Conservation (phyloP, 1,140 invertebrate genomes). For the Teleopsis dalmanni region DNA sequence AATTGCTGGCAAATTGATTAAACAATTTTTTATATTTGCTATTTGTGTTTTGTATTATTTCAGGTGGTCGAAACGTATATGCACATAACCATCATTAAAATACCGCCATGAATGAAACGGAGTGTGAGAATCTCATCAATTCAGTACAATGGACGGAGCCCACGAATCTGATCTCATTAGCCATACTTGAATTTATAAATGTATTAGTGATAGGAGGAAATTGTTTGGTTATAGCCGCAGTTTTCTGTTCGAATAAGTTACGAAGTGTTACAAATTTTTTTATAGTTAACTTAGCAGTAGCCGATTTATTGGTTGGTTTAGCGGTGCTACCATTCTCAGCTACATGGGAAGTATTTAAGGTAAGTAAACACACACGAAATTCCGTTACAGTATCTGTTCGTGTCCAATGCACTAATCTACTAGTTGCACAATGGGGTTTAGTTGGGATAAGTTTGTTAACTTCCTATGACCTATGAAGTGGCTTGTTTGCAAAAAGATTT, state of each 20-base stretch:
- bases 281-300: slow-evolving; percentile 86
- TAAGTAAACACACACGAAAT: no score
- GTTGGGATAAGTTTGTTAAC: no score
- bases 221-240: slow-evolving; percentile 83
- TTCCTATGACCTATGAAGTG: no score
- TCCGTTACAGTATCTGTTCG: no score
- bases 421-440: no score
- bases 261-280: slow-evolving; percentile 91
- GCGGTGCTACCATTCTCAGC: slow-evolving; percentile 87
- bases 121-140: slow-evolving; percentile 65
- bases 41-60: slow-evolving; percentile 9
- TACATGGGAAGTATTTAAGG: slow-evolving; percentile 82
- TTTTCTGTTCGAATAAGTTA: slow-evolving; percentile 78
- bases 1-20: not conserved
- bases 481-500: no score
- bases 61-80: slow-evolving; percentile 38
- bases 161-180: slow-evolving; percentile 62
- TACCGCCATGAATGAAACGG: slow-evolving; percentile 60
- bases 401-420: no score
- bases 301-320: slow-evolving; percentile 84
- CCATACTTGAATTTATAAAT: slow-evolving; percentile 72
- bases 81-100: slow-evolving; percentile 27
- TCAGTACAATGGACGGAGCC: slow-evolving; percentile 71
- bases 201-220: slow-evolving; percentile 83
- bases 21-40: not conserved